Evolutionary conservation across 1,140 invertebrate genomes (phyloP).

Genomic region (Panulirus ornatus): DNA sequence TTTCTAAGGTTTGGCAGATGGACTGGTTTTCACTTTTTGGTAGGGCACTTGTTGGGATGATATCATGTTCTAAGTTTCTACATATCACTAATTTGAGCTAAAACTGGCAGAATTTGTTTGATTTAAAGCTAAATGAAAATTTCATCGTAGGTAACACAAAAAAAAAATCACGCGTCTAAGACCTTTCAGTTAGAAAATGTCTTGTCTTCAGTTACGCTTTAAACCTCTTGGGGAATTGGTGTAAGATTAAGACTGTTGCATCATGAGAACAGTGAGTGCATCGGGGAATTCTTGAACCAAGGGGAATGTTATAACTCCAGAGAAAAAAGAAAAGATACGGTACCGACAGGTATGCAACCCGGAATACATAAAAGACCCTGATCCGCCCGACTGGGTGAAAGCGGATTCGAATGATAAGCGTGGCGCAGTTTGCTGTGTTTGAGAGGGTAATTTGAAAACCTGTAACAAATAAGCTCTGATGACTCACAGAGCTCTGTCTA

Average conservation of each 20-base stretch:
- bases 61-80: too few relatives aligned
- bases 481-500: constrained; percentile 25
- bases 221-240: not conserved
- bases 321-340: constrained; percentile 40
- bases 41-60: too few relatives aligned
- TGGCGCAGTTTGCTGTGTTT: constrained; percentile 15
- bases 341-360: constrained; percentile 19
- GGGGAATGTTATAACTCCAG: too few relatives aligned
- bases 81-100: too few relatives aligned
- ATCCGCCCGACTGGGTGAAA: constrained; percentile 27
- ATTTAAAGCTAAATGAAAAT: too few relatives aligned
- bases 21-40: too few relatives aligned
- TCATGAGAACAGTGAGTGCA: not conserved
- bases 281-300: too few relatives aligned
- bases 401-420: constrained; percentile 38
- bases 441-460: constrained; percentile 34
- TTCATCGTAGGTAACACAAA: too few relatives aligned
- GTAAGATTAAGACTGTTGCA: not conserved
- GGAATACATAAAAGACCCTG: constrained; percentile 4
- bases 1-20: too few relatives aligned
- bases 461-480: constrained; percentile 40
- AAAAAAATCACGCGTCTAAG: not conserved
- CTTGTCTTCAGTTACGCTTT: too few relatives aligned
- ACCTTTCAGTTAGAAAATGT: not conserved
- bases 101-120: too few relatives aligned